phyloP scores from a whole-genome alignment of 2,113 vertebrate species.

The Oreotrochilus melanogaster region DNA sequence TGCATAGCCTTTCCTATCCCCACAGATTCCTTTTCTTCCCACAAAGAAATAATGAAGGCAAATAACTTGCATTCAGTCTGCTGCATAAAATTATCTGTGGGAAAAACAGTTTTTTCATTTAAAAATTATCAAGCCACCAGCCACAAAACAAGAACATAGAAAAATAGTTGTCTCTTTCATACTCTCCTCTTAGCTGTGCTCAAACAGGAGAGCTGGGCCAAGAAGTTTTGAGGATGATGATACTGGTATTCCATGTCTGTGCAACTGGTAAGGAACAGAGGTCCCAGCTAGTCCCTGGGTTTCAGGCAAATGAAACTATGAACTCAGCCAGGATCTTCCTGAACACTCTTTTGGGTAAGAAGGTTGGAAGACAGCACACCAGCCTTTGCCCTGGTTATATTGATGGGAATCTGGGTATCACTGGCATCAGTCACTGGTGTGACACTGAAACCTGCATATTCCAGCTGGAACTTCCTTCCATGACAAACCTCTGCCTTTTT shows the following conservation, averaged over 20 bases:
- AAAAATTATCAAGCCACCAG: not conserved
- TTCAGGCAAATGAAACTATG: not conserved
- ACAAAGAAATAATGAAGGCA: not conserved
- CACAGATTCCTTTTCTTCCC: not conserved
- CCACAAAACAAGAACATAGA: not conserved
- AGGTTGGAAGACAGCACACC: not conserved
- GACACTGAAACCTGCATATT: not conserved
- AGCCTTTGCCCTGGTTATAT: not conserved
- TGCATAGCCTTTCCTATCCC: not conserved
- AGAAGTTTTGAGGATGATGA: not conserved
- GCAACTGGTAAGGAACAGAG: fast-evolving
- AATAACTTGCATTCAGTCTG: not conserved
- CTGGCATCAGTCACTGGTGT: not conserved
- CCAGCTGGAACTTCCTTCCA: not conserved
- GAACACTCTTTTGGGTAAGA: not conserved
- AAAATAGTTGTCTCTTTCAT: not conserved
- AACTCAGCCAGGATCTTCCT: not conserved
- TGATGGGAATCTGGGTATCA: not conserved
- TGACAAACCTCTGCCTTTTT: not conserved
- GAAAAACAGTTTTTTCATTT: not conserved
- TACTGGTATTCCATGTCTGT: fast-evolving
- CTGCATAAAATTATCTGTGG: not conserved
- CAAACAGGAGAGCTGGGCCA: not conserved
- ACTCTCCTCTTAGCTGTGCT: not conserved
- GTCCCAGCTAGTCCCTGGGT: too few species aligned